These are phyloP conservation scores for Laticauda laticaudata DNA, from an alignment of 2,113 vertebrate species.

Conservation along the genomic window DNA sequence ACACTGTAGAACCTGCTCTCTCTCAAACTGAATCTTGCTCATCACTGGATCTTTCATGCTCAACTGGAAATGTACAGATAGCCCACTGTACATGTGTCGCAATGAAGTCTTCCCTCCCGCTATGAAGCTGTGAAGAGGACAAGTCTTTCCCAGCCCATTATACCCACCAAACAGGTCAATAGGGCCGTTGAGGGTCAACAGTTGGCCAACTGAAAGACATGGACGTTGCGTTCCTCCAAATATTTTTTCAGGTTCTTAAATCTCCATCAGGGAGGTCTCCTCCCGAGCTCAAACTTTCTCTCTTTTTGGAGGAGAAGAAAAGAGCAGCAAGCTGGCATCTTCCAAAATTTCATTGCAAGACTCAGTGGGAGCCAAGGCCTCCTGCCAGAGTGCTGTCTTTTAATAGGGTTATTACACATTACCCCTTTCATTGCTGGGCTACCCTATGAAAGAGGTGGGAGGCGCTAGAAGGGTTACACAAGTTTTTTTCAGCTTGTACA, in stretches of 20 bases:
- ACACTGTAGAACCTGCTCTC: background rate
- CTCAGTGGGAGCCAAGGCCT: conserved; percentile 31
- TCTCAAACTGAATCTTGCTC: background rate
- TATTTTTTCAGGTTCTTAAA: background rate
- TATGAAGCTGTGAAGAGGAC: background rate
- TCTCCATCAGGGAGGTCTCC: background rate
- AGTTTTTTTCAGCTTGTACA: conserved; percentile 60
- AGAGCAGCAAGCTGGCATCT: conserved; percentile 28
- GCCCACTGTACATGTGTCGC: no score
- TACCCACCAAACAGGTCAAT: background rate
- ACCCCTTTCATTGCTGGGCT: conserved; percentile 47
- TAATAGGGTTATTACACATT: conserved; percentile 53
- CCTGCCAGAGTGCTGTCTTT: conserved; percentile 44
- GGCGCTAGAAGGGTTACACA: conserved; percentile 42
- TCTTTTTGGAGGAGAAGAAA: background rate
- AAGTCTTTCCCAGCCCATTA: background rate
- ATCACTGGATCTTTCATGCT: no score
- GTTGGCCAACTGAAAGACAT: background rate
- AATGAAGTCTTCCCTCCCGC: background rate
- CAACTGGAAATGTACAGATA: background rate
- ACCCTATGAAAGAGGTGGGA: conserved; percentile 53
- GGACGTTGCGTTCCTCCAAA: background rate
- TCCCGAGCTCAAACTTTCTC: background rate
- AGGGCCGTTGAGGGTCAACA: background rate
- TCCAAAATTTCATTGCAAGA: background rate